Base-by-base conservation (phyloP, 2,888 invertebrate genomes). In the Belgica antarctica region DNA sequence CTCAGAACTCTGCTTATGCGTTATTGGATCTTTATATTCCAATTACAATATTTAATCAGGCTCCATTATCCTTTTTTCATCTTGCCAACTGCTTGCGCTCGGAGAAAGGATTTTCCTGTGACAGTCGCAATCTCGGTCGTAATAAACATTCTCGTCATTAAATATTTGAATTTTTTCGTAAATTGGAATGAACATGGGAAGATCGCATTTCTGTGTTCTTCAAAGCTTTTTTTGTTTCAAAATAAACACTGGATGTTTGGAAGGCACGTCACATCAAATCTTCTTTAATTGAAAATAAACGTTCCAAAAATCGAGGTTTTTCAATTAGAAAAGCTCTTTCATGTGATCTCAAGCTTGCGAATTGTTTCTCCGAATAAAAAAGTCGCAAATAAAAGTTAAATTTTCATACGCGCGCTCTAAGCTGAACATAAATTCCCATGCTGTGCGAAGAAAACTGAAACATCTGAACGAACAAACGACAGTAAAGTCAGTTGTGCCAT, bases 1-100 rank as follows among this genome's bases (percentile, higher is more conserved):
- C 8, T 3, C 19, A 52, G 22, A 52, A n/a, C 12, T 22, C 22
- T 52, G n/a, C n/a, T 12, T 41, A 41, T 52, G 52, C 22, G 52
- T 22, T 62, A 62, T 62, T 28, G 62, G 31, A 34, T 36, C 22
- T 36, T 36, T 63, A 63, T 24, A 22, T 41, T 10, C 41, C 31
- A 41, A 63, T 63, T 63, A 63, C 41, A 63, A 31, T 63, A 63
- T 63, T 63, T 63, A 63, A 63, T 24, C 63, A 22, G 62, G 17
- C 3, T 52, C 17, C 52, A 8, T 22, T 22, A 17, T 17, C 52
- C n/a, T 52, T 52, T 52, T 22, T 22, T 41, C 41, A 12, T 41
- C 3, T 4, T 12, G 52, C 22, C 52, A 41, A n/a, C n/a, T n/a
- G n/a, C n/a, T n/a, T n/a, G n/a, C n/a, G n/a, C n/a, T n/a, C n/a